Evolutionary conservation across 2,888 invertebrate species (phyloP), one percentile per base, ranked within the genome.

Genomic region (Drosophila barbarae): DNA sequence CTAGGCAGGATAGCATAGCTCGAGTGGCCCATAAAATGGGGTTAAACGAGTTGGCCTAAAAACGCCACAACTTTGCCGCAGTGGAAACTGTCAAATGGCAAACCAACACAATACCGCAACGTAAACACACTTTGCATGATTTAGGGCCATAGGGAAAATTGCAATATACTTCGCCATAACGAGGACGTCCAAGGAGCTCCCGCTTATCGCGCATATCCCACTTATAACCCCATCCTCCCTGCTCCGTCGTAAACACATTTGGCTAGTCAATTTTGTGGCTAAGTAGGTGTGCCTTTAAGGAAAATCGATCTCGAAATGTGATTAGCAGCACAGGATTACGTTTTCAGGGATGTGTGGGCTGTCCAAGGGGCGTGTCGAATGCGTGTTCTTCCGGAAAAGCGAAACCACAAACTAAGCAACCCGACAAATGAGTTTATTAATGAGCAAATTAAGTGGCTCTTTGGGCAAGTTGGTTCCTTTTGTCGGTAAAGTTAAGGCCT

Each of bases 41-140:
- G 77, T 80, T 79, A 79, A 77, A 61, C 65, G 73, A 65, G 67
- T 72, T 81, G 79, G 81, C 78, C 81, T 71, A 77, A 81, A 81
- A 80, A 78, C 70, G 66, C 55, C 58, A 68, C 12, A 68, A 69
- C 66, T 78, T 79, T 79, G 76, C 76, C 78, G 81, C 78, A 80
- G 73, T 76, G 57, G 50, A 57, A 71, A 76, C 64, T 72, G 73
- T 44, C 74, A 60, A 72, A 71, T 52, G 57, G 69, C 47, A 46
- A 38, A 23, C 41, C 67, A 51, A 39, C 53, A 60, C 67, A 69
- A 69, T 66, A 54, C 75, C 75, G 77, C 77, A 77, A 63, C 57
- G 57, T 42, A 74, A 76, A 67, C 76, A 66, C 60, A 69, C 41
- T 75, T 81, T 81, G 77, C 81, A 80, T 80, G 79, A 80, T 79